Evolutionary conservation across 1,140 invertebrate species (phyloP), one percentile per base, ranked within the genome.

Genomic region (Magallana gigas): DNA sequence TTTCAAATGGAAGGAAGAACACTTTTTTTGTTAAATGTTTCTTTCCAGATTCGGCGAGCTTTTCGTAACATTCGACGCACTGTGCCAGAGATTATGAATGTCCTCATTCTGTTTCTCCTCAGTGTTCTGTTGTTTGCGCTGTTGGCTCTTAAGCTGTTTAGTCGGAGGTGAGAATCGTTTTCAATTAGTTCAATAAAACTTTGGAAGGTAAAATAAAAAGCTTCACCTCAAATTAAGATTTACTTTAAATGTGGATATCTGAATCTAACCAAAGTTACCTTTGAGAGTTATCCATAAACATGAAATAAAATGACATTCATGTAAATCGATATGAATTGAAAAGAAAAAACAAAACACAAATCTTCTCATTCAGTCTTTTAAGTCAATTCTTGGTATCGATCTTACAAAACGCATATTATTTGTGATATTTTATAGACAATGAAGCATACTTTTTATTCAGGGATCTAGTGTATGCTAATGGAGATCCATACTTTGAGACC

Each of bases 21-120:
- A 64, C 18, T 64, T 8, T 62, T 12, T 64, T 64, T 64, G 14
- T 16, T 2, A 14, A 8, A 16, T 16, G 14, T 64, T 5, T 36
- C 0, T 62, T 85, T 86, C 57, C 18, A 95, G 95, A 94, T 96
- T 18, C 92, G 96, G 8, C 90, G 95, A 89, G 95, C 95, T 1
- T 95, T 96, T 90, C 91, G 96, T 76, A 96, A 96, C 90, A 95
- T 96, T 68, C 92, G 95, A 16, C 91, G 95, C 71, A 96, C 95
- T 7, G 90, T 96, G 68, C 95, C 95, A 36, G 95, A 96, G 84
- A 95, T 96, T 76, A 59, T 95, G 62, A 95, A 96, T 91, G 95
- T 96, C 3, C 92, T 96, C 4, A 91, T 96, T 81, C 90, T 96
- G 57, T 95, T 96, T 89, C 92, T 95, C 82, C 91, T 95, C 18